Base-by-base conservation (phyloP, 2,113 vertebrate genomes). In the Crypturellus undulatus region DNA sequence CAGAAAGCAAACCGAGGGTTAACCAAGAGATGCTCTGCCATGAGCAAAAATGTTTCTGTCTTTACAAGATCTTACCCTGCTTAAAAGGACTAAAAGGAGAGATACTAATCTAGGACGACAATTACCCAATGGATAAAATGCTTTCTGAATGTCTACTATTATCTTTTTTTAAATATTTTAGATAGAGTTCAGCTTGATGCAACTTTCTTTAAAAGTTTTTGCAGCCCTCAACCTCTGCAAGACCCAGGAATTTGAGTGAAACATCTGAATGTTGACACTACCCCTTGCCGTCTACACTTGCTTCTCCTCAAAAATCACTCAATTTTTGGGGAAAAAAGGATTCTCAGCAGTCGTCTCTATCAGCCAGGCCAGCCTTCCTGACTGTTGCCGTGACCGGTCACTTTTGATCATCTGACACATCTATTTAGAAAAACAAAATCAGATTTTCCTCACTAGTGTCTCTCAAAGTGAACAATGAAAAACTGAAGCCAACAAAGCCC, bases 21-120 rank as follows among this genome's bases (percentile, higher is more conserved):
- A 96, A 78, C 70, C 83, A 77, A 81, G 40, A 89, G 26, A 79
- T 78, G 90, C 71, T 94, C 92, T 90, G 34, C 85, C 45, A 15
- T 56, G 92, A 69, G 78, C 80, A 89, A 90, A 94, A 92, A 59
- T 8, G 8, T 73, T 76, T 85, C 19, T 96, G 90, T 97, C 93
- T 97, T 97, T 93, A 95, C 65, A 93, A 81, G 79, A 93, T 97
- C 89, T 93, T 83, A 32, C 80, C 47, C 70, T 19, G 14, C 28
- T 89, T 89, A 84, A 81, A 91, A 91, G 40, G 91, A 3, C n/a
- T 42, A 80, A 47, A 92, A 96, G 73, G 93, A 96, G 88, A 92
- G 84, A 82, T 64, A 93, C 78, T 43, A 51, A 79, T 94, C 92
- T 80, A 49, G 45, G 81, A 88, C 12, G 13, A 45, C 52, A 94